Conservation (phyloP, 30 jellyfish, hydroid and myxozoan genomes). For the Aurelia aurita region DNA sequence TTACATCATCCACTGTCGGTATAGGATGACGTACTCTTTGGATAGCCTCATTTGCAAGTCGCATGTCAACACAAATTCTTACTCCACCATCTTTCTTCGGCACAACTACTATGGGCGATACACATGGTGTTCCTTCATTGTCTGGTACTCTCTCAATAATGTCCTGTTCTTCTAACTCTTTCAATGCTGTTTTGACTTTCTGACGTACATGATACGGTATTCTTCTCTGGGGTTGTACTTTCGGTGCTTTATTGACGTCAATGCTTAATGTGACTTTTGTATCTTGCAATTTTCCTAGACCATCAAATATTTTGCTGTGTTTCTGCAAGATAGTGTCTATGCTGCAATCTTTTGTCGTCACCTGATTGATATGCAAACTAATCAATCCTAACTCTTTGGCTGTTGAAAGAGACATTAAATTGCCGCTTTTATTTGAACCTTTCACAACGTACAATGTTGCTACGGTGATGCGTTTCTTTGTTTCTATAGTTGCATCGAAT, state of each 20-base stretch:
- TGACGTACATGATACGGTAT: constrained; percentile 36
- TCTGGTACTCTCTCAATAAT: constrained; percentile 25
- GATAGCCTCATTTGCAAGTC: constrained; percentile 6
- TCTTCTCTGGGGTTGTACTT: too few relatives aligned
- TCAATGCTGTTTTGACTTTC: constrained; percentile 35
- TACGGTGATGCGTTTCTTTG: constrained; percentile 23
- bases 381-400: constrained; percentile 40
- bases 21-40: background rate
- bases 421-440: constrained; percentile 32
- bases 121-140: constrained; percentile 50
- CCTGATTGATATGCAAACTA: background rate
- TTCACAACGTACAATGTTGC: constrained; percentile 40
- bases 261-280: constrained; percentile 21
- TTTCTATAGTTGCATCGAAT: constrained; percentile 25
- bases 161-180: constrained; percentile 38
- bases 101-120: constrained; percentile 41
- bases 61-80: constrained; percentile 27
- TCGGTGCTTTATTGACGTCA: constrained; percentile 16
- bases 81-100: constrained; percentile 40
- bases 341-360: constrained; percentile 1
- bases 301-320: constrained; percentile 4
- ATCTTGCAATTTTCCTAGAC: constrained; percentile 23
- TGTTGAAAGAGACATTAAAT: constrained; percentile 26
- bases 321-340: constrained; percentile 3
- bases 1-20: too few relatives aligned